Conservation (phyloP, 1,140 invertebrate species). For the Ostrea edulis region DNA sequence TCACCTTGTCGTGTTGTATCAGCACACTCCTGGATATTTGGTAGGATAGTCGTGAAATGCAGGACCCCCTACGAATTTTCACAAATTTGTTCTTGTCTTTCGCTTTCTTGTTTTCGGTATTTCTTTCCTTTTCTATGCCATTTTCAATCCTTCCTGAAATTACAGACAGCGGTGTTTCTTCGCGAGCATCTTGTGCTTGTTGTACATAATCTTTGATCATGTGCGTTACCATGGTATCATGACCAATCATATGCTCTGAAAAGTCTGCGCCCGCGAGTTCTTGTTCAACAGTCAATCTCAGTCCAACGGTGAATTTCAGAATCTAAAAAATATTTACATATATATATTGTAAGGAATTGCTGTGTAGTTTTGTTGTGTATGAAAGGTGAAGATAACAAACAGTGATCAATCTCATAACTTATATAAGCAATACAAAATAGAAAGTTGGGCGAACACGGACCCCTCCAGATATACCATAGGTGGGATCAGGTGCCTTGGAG, state of each 20-base stretch:
- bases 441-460: no score
- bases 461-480: no score
- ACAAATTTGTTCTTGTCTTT: not conserved
- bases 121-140: not conserved
- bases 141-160: not conserved
- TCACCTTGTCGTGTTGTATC: not conserved
- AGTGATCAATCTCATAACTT: no score
- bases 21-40: constrained; percentile 26
- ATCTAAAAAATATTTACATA: constrained; percentile 60
- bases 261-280: constrained; percentile 76
- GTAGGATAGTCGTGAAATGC: constrained; percentile 28
- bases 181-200: not conserved
- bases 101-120: not conserved
- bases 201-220: constrained; percentile 1
- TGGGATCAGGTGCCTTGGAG: no score
- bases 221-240: constrained; percentile 31
- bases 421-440: no score
- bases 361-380: not conserved
- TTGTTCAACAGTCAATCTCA: constrained; percentile 73
- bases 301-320: constrained; percentile 72
- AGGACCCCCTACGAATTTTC: not conserved
- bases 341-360: not conserved
- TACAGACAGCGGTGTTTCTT: constrained; percentile 20
- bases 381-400: no score
- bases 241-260: constrained; percentile 70